Percentiles rank a stretch among this genome's conserved stretches.
Conservation (phyloP, 2,113 vertebrate species). For the Labeo rohita region DNA sequence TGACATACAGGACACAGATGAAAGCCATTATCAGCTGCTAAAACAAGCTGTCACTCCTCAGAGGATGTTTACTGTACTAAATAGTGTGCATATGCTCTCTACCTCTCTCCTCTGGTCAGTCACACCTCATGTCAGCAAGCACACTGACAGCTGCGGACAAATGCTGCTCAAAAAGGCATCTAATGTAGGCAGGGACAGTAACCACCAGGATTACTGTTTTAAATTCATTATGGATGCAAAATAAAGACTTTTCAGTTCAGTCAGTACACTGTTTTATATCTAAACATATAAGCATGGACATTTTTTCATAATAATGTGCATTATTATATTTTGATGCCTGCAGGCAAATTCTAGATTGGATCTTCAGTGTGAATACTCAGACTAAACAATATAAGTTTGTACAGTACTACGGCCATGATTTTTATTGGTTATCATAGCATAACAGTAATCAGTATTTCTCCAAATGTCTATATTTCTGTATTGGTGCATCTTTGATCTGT, state of each 20-base stretch:
- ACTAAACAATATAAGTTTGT: neutral
- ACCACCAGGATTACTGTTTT: neutral
- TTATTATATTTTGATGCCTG: neutral
- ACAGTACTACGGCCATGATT: neutral
- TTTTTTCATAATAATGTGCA: neutral
- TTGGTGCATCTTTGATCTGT: neutral
- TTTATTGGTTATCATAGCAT: neutral
- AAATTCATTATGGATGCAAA: neutral
- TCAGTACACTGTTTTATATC: neutral
- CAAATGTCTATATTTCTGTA: neutral
- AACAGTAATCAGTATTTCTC: neutral
- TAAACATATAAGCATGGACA: neutral
- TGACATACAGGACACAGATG: conserved; percentile 86
- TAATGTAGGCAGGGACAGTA: neutral
- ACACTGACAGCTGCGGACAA: conserved; percentile 17
- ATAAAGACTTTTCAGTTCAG: neutral
- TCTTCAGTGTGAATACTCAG: neutral
- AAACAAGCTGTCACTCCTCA: conserved; percentile 93
- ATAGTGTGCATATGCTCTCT: conserved; percentile 45
- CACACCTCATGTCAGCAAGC: conserved; percentile 3
- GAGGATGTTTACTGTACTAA: conserved; percentile 58
- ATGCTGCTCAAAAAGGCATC: conserved; percentile 6
- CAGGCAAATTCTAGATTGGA: neutral
- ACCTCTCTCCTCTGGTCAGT: neutral
- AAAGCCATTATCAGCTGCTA: conserved; percentile 82